Evolutionary conservation across 2,888 invertebrate species (phyloP).

Genomic region (Thysanoteuthis rhombus): DNA sequence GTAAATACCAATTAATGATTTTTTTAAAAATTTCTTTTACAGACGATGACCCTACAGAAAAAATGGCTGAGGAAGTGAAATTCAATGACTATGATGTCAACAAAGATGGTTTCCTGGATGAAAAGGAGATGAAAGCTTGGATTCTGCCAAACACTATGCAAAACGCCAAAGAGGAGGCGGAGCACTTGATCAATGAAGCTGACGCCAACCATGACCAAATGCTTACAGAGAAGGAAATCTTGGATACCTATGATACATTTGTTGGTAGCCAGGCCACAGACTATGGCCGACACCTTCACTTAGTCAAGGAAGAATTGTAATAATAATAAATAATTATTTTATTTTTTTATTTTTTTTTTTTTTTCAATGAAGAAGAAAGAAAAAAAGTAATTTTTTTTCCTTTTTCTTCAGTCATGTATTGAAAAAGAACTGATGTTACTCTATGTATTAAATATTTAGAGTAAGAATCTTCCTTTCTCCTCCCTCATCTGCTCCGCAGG

Average conservation of each 20-base stretch:
- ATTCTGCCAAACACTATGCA: conserved; percentile 84
- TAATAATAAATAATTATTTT: not conserved
- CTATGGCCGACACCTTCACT: conserved; percentile 97
- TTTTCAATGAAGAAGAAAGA: not conserved
- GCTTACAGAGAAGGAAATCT: conserved; percentile 86
- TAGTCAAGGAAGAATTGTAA: conserved; percentile 70
- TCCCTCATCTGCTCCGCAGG: not conserved
- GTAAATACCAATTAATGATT: not conserved
- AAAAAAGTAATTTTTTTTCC: not conserved
- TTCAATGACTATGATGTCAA: conserved; percentile 78
- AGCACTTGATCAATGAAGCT: conserved; percentile 78
- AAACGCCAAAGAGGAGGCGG: conserved; percentile 88
- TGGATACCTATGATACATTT: conserved; percentile 93
- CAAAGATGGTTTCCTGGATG: conserved; percentile 82
- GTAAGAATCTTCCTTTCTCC: not conserved
- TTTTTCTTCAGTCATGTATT: not conserved
- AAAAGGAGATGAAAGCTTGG: conserved; percentile 87
- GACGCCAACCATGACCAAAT: conserved; percentile 77
- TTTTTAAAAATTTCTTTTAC: conserved; percentile 33
- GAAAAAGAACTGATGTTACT: not conserved
- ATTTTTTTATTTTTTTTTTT: not conserved
- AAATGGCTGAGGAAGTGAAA: conserved; percentile 53
- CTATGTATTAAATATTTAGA: not conserved
- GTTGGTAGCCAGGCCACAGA: conserved; percentile 98
- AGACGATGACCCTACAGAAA: conserved; percentile 44